Evolutionary conservation across 2,888 invertebrate genomes (phyloP).

Genomic region (Beris morrisii): DNA sequence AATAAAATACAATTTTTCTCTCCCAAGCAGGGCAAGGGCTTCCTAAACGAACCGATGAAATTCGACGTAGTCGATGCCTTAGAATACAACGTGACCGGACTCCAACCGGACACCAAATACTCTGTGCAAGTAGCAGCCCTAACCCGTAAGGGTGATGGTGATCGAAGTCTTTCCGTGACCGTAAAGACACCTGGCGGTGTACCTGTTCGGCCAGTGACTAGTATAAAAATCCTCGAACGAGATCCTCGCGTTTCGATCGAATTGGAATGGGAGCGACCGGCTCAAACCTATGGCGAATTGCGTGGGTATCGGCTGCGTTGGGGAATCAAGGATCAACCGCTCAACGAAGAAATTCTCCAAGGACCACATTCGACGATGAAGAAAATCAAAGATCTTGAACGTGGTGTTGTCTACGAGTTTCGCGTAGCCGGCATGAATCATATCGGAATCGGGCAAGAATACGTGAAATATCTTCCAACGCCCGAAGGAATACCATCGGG

Average conservation of each 20-base stretch:
- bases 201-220: conserved; percentile 80
- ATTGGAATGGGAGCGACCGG: conserved; percentile 89
- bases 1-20: neutral
- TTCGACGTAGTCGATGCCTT: conserved; percentile 83
- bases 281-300: conserved; percentile 85
- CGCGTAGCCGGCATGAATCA: conserved; percentile 94
- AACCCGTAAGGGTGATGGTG: conserved; percentile 96
- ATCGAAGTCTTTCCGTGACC: conserved; percentile 80
- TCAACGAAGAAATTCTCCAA: conserved; percentile 72
- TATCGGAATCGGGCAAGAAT: conserved; percentile 93
- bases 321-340: conserved; percentile 79
- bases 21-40: conserved; percentile 58
- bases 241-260: conserved; percentile 88
- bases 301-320: conserved; percentile 84
- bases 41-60: conserved; percentile 84
- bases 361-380: conserved; percentile 70
- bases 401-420: conserved; percentile 95
- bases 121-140: conserved; percentile 93
- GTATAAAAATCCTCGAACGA: conserved; percentile 78
- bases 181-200: conserved; percentile 93
- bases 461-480: conserved; percentile 85
- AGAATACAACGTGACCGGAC: conserved; percentile 81
- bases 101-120: conserved; percentile 95
- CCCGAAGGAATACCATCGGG: conserved; percentile 93
- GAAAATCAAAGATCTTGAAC: conserved; percentile 78